Evolutionary conservation across 2,797 vertebrate genomes (phyloP).

Genomic region (Zonotrichia albicollis): DNA sequence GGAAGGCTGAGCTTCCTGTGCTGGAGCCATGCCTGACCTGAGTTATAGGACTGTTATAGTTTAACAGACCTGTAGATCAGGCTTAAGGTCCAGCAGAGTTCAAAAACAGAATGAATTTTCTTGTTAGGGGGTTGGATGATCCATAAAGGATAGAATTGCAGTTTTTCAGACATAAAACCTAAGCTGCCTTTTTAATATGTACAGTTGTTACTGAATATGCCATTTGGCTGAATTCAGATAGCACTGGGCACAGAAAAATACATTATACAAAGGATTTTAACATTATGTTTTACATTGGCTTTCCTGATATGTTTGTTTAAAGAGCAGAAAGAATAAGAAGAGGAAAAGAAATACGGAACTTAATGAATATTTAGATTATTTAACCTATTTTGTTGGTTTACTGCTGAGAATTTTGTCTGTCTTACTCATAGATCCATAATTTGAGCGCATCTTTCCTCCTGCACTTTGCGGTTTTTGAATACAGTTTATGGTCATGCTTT

Average conservation of each 20-base stretch:
- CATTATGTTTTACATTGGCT: not conserved
- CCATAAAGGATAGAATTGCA: not conserved
- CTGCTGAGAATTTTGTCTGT: not conserved
- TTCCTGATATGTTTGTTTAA: not conserved
- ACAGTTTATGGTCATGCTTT: not conserved
- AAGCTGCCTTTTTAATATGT: not conserved
- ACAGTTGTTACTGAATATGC: not conserved
- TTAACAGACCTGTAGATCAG: conserved; percentile 10
- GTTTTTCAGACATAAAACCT: not conserved
- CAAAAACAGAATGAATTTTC: not conserved
- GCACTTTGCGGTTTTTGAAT: not conserved
- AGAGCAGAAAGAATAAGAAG: not conserved
- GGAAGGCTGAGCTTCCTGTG: not conserved
- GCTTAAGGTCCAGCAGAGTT: not conserved
- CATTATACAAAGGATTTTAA: not conserved
- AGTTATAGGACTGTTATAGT: not conserved
- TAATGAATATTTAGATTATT: not conserved
- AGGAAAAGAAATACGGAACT: not conserved
- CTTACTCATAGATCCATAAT: not conserved
- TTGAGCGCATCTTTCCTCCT: not conserved
- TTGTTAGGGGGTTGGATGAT: not conserved
- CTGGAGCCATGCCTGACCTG: not conserved
- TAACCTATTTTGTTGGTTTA: not conserved
- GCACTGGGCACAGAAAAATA: not conserved
- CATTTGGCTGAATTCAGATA: not conserved